Base-by-base conservation (phyloP, 2,113 vertebrate genomes). In the Tupaia chinensis region DNA sequence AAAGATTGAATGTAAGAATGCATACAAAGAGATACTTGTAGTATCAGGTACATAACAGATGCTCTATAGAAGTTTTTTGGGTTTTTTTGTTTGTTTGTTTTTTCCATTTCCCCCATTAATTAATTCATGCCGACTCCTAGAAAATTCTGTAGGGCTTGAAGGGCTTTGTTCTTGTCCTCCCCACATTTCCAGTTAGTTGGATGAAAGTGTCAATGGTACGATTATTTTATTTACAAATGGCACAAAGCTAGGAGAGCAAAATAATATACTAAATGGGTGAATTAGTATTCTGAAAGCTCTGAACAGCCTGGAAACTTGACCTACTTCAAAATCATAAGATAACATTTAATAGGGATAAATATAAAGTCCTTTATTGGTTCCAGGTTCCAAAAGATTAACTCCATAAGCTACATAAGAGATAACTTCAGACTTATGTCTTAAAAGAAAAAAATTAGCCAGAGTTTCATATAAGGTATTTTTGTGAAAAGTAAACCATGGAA, bases 371-470 rank as follows among this genome's bases (percentile, higher is more conserved):
- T 44, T 81, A 1, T 70, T 81, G 25, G 34, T 63, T 29, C 1
- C n/a, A n/a, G 14, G 1, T 88, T 92, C 27, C 82, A 77, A 91
- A 95, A 89, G 5, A 56, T 74, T 92, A 85, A 82, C n/a, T 95
- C 32, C 22, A 92, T 73, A 95, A 90, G 85, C 77, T 54, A 89
- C 20, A 60, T 29, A 20, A 93, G 32, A 85, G 61, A 91, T 58
- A 95, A 95, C 82, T 10, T 77, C 53, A 84, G 61, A 80, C 5
- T 44, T 77, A 9, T 27, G 17, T 80, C 87, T 2, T 13, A 17
- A 25, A n/a, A 72, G 32, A 66, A 73, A 72, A 70, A 84, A 87
- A 88, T 87, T 66, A 56, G 63, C 63, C 69, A 81, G 29, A 83
- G 85, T 78, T 69, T 25, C 93, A 92, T 70, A 54, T 29, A 53